Conservation (phyloP, 2,888 invertebrate species). For the Dryadula phaetusa region DNA sequence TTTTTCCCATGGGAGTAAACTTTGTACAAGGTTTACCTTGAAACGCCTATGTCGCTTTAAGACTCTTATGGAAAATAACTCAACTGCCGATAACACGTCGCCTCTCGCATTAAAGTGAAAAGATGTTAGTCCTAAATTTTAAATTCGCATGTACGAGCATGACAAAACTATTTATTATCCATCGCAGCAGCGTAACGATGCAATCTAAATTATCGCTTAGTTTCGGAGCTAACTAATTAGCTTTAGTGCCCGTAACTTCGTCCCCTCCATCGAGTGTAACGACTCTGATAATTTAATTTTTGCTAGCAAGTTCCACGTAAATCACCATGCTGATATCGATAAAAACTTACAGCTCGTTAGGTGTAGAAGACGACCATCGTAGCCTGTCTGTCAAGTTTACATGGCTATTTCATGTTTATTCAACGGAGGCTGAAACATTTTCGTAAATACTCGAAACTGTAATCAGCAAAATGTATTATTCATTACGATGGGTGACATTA, state of each 20-base stretch:
- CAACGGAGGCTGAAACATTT: slow-evolving; percentile 9
- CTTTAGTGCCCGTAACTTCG: slow-evolving; percentile 65
- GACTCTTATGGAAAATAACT: slow-evolving; percentile 10
- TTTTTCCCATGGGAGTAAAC: slow-evolving; percentile 6
- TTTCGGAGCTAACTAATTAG: slow-evolving; percentile 72
- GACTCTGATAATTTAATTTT: slow-evolving; percentile 70
- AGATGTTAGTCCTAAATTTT: slow-evolving; percentile 21
- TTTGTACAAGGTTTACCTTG: slow-evolving; percentile 18
- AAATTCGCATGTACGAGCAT: slow-evolving; percentile 21
- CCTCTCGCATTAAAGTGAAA: slow-evolving; percentile 5
- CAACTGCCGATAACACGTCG: slow-evolving; percentile 5
- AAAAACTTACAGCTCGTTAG: slow-evolving; percentile 59
- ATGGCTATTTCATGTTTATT: slow-evolving; percentile 17
- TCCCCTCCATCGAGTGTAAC: slow-evolving; percentile 55
- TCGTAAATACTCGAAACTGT: slow-evolving; percentile 18
- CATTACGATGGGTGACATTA: slow-evolving; percentile 61
- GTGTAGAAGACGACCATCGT: slow-evolving; percentile 46
- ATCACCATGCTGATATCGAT: slow-evolving; percentile 51
- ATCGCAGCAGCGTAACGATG: slow-evolving; percentile 49
- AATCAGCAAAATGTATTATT: slow-evolving; percentile 44
- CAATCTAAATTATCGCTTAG: slow-evolving; percentile 72
- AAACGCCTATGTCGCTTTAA: slow-evolving; percentile 5
- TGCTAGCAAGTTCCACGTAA: slow-evolving; percentile 52
- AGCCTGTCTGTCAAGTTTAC: slow-evolving; percentile 1
- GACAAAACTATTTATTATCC: slow-evolving; percentile 49